Percentiles rank a stretch among this genome's conserved stretches.
These are phyloP conservation scores for Acromyrmex echinatior DNA, from an alignment of 1,140 invertebrate species.

Conservation along the genomic window DNA sequence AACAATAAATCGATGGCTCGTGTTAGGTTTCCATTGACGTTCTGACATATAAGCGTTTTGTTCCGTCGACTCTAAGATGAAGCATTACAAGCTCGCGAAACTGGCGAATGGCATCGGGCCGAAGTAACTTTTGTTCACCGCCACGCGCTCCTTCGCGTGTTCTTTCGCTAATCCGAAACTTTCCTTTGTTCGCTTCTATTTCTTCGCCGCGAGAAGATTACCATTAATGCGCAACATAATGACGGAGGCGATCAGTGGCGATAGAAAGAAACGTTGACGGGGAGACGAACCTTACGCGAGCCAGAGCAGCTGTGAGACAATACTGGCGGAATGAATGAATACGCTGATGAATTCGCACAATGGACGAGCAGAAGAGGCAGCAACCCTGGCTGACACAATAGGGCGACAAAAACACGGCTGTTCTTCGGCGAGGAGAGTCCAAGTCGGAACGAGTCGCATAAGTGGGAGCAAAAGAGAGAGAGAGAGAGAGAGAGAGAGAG, in stretches of 20 bases:
- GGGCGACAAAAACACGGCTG: constrained; percentile 84
- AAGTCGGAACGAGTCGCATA: constrained; percentile 74
- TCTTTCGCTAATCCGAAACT: constrained; percentile 44
- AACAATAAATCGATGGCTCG: constrained; percentile 54
- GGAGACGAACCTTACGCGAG: constrained; percentile 32
- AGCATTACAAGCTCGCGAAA: constrained; percentile 25
- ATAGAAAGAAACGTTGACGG: constrained; percentile 46
- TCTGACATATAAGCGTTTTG: constrained; percentile 24
- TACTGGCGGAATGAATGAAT: constrained; percentile 84
- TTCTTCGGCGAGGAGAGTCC: constrained; percentile 73
- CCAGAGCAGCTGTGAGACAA: constrained; percentile 83
- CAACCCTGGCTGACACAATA: constrained; percentile 80
- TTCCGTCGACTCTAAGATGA: constrained; percentile 32
- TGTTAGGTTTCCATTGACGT: constrained; percentile 37
- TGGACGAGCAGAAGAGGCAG: constrained; percentile 79
- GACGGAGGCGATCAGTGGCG: constrained; percentile 69
- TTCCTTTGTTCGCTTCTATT: constrained; percentile 47
- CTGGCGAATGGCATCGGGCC: neutral
- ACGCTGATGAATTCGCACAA: constrained; percentile 85
- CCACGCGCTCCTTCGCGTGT: constrained; percentile 40
- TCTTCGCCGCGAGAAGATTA: constrained; percentile 71
- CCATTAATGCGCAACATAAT: constrained; percentile 77
- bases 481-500: constrained; percentile 50
- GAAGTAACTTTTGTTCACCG: constrained; percentile 36
- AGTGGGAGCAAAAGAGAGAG: constrained; percentile 45